These are phyloP conservation scores for Emydocephalus ijimae DNA, from an alignment of 2,113 vertebrate species.

Conservation along the genomic window DNA sequence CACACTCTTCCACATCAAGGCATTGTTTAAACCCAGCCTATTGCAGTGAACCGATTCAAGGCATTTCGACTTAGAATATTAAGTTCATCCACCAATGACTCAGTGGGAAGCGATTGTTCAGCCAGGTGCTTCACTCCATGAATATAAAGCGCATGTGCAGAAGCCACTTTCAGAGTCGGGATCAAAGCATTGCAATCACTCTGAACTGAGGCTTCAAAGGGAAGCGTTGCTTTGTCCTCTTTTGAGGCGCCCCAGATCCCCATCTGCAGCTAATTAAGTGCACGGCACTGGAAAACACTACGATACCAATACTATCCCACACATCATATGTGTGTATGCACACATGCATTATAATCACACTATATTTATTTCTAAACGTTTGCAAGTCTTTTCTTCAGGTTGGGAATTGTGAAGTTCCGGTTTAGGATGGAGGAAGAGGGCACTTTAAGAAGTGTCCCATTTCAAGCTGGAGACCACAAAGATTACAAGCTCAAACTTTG, in stretches of 20 bases:
- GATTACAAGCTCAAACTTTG: background rate
- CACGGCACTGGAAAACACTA: background rate
- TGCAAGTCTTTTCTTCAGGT: background rate
- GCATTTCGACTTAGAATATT: background rate
- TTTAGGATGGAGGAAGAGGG: background rate
- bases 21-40: background rate
- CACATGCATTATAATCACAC: background rate
- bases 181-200: background rate
- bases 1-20: background rate
- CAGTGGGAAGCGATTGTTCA: background rate
- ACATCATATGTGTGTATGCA: background rate
- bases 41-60: background rate
- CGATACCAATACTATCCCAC: background rate
- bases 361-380: background rate
- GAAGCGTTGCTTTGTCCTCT: background rate
- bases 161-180: background rate
- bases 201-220: background rate
- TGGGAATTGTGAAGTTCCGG: background rate
- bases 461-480: background rate
- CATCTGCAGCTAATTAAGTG: background rate
- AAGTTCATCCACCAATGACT: background rate
- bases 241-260: background rate
- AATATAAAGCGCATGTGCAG: background rate
- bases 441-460: background rate
- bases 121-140: background rate